Evolutionary conservation across 2,888 invertebrate genomes (phyloP), one percentile per base, ranked within the genome.

Genomic region (Smittia aterrima): DNA sequence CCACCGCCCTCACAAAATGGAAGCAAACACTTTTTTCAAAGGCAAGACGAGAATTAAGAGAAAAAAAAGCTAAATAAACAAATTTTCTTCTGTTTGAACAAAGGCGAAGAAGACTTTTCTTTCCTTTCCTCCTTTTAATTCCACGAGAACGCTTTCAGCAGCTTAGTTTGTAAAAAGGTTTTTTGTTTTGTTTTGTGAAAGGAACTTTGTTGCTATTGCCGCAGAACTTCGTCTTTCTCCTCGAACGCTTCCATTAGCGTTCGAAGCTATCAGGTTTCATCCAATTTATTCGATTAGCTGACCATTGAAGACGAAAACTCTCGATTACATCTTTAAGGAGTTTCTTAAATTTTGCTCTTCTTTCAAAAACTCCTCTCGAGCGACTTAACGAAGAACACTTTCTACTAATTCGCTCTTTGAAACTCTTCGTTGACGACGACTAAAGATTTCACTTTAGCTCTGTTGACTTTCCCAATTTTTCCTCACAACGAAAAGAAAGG

Each of bases 81-180:
- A 47, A 47, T 47, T 47, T 47, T 47, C 47, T 47, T 47, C n/a
- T 47, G 47, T 47, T 47, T 47, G 47, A 47, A 47, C 47, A 47
- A 32, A 32, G 47, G n/a, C 47, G 11, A 47, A 47, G 47, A 11
- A 47, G 47, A 47, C 47, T 47, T 47, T 58, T 58, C 13, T 18
- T 22, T 22, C n/a, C n/a, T n/a, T n/a, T n/a, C n/a, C 47, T 22
- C n/a, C 58, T 18, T 22, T 58, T 58, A 58, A 7, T 58, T 58
- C 58, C 58, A 20, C 4, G 3, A 58, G 18, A 58, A 22, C 58
- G 58, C 58, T 58, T 58, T 58, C 22, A 58, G 58, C 58, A 58
- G 58, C 58, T 58, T 20, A 58, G 58, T 22, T 47, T n/a, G 16
- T 47, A n/a, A 47, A n/a, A 47, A 47, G 47, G 47, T 47, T 47